Conservation (phyloP, 2,113 vertebrate genomes). For the Eonycteris spelaea region DNA sequence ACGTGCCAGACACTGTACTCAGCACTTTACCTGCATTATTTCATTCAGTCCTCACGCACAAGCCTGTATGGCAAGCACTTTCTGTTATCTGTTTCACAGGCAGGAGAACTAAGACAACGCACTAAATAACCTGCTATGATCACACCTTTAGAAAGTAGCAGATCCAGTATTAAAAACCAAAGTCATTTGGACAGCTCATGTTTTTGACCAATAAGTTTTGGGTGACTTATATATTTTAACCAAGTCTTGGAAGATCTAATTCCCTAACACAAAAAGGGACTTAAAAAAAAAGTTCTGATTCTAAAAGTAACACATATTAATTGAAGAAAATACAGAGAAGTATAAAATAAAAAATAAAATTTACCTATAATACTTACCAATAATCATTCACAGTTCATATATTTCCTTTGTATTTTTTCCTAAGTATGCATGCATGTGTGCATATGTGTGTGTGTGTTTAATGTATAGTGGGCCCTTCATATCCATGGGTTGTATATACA, state of each 20-base stretch:
- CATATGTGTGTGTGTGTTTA: neutral
- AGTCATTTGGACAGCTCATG: neutral
- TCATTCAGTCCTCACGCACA: neutral
- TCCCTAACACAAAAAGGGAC: neutral
- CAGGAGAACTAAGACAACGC: neutral
- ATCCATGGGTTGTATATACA: too few species aligned
- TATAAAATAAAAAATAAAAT: neutral
- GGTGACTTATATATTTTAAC: neutral
- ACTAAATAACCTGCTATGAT: neutral
- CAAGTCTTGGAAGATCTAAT: neutral
- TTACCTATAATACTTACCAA: neutral
- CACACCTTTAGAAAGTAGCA: neutral
- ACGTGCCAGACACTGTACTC: too few species aligned
- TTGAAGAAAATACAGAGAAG: conserved; percentile 7
- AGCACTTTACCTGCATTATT: neutral
- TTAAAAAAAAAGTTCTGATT: neutral
- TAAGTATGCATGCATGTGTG: neutral
- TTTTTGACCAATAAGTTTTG: neutral
- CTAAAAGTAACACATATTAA: neutral
- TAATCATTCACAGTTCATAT: neutral
- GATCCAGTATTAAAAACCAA: neutral
- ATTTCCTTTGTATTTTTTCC: neutral
- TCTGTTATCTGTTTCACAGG: neutral
- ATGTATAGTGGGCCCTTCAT: too few species aligned
- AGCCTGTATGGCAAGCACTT: neutral